Conservation (phyloP, 2,888 invertebrate genomes). For the Lagria hirta region DNA sequence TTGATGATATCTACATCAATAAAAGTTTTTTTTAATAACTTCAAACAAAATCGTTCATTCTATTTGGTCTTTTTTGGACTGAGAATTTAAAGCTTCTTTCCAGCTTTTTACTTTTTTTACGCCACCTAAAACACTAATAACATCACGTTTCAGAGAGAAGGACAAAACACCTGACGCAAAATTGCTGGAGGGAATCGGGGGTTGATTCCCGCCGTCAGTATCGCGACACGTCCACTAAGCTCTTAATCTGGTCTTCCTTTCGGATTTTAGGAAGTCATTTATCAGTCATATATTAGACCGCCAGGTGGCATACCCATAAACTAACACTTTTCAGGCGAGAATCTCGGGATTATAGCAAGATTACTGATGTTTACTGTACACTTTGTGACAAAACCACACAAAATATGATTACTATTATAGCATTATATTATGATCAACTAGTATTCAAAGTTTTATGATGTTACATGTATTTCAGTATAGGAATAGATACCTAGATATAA, state of each 20-base stretch:
- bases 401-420: no score
- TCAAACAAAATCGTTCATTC: no score
- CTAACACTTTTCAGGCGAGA: constrained; percentile 43
- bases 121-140: constrained; percentile 48
- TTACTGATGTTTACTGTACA: constrained; percentile 38
- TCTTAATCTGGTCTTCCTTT: constrained; percentile 54
- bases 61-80: no score
- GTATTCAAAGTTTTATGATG: no score
- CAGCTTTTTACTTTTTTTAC: no score
- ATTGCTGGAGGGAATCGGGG: constrained; percentile 31
- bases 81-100: no score
- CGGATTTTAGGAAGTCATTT: constrained; percentile 56
- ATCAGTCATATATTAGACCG: constrained; percentile 51
- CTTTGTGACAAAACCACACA: constrained; percentile 31
- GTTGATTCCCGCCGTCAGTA: constrained; percentile 47
- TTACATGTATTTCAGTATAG: no score
- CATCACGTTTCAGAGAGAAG: constrained; percentile 46
- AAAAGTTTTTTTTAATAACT: no score
- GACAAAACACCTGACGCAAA: constrained; percentile 44
- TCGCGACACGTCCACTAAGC: constrained; percentile 52
- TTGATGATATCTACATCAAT: no score
- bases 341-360: constrained; percentile 41
- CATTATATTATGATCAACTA: no score
- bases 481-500: no score
- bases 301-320: constrained; percentile 53